Evolutionary conservation across 2,113 vertebrate genomes (phyloP).

Genomic region (Antechinus flavipes): DNA sequence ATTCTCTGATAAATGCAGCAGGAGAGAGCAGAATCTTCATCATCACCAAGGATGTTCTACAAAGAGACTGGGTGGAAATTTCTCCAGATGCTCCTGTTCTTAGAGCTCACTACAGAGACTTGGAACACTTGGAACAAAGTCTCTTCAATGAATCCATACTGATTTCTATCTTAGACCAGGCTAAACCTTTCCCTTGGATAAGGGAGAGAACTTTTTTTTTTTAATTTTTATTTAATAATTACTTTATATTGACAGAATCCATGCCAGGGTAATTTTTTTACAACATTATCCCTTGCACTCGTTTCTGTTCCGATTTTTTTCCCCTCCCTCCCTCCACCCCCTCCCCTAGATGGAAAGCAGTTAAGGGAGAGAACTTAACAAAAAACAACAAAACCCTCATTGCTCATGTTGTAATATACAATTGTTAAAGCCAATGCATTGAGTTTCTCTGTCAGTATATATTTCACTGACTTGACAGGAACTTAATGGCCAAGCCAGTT

Average conservation of each 20-base stretch:
- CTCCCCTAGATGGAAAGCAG: too few relatives aligned
- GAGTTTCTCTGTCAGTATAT: not conserved
- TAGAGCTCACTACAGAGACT: not conserved
- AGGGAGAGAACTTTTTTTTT: not conserved
- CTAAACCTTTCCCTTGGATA: not conserved
- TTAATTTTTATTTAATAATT: too few relatives aligned
- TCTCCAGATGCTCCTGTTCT: not conserved
- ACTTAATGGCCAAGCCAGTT: not conserved
- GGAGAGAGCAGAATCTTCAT: not conserved
- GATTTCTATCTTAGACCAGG: not conserved
- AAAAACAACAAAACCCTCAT: not conserved
- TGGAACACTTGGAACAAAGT: not conserved
- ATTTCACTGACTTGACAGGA: not conserved
- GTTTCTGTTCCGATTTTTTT: too few relatives aligned
- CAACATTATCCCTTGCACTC: too few relatives aligned
- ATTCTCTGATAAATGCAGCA: not conserved
- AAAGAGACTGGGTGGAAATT: not conserved
- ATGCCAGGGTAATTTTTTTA: too few relatives aligned
- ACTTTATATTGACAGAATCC: too few relatives aligned
- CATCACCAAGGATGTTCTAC: not conserved
- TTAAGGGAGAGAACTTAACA: not conserved
- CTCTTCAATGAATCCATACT: not conserved
- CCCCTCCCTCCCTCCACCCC: too few relatives aligned
- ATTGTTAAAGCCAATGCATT: not conserved
- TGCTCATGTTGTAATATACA: not conserved